Conservation (phyloP, 2,797 vertebrate genomes). For the Capromys pilorides region DNA sequence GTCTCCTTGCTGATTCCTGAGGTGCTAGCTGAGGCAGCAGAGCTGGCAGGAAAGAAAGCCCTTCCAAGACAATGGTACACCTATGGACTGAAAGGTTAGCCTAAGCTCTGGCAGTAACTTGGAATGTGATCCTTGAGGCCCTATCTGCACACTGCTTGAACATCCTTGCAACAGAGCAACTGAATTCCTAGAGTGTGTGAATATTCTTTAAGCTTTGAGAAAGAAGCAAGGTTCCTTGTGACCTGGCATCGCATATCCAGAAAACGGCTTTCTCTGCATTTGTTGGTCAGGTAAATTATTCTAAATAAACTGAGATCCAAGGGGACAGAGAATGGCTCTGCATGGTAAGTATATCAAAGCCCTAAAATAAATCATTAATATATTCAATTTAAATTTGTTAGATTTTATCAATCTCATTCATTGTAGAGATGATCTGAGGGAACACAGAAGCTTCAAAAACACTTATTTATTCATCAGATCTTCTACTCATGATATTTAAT, state of each 20-base stretch:
- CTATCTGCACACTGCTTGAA: neutral
- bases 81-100: neutral
- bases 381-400: conserved; percentile 58
- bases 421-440: conserved; percentile 70
- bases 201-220: neutral
- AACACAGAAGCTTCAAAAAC: conserved; percentile 73
- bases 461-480: conserved; percentile 74
- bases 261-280: neutral
- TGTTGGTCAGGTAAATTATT: neutral
- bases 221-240: neutral
- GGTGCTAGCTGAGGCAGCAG: neutral
- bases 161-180: neutral
- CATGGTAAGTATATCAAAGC: neutral
- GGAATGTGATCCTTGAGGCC: neutral
- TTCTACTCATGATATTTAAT: conserved; percentile 78
- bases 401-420: conserved; percentile 66
- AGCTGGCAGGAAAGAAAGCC: no score
- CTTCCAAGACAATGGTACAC: no score
- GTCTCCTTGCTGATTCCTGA: neutral
- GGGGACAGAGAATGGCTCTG: neutral
- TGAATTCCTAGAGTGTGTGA: neutral
- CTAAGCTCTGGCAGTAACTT: neutral
- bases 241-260: neutral
- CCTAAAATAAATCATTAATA: neutral
- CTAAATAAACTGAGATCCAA: neutral